Base-by-base conservation (phyloP, 2,888 invertebrate species). In the Neoaliturus tenellus region DNA sequence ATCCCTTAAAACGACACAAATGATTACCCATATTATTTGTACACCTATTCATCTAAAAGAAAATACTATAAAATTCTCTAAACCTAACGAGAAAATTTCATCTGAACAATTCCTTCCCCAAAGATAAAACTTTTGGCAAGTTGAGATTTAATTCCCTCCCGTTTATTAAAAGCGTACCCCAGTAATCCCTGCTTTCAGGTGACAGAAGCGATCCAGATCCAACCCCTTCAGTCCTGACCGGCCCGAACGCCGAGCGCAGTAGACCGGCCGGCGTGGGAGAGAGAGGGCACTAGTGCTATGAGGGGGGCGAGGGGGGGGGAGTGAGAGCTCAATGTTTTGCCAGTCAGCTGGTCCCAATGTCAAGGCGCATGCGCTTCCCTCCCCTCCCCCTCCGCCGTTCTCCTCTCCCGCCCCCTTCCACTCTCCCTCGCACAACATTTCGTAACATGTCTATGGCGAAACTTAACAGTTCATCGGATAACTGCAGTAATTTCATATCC, bases 321-420 rank as follows among this genome's bases (percentile, higher is more conserved):
- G 35, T 78, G 78, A 78, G 55, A 78, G 78, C 78, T 78, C 78
- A 78, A 78, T 78, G 78, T 78, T 78, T 78, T 78, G 78, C 55
- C 23, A 55, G 78, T 78, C 78, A 78, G 78, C 78, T 78, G 78
- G 51, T 78, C 78, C 33, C 78, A 78, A 78, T 78, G 78, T 78
- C 78, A 78, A 78, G 78, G 78, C 78, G 78, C 78, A 78, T 78
- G 78, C 78, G 51, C 44, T 17, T 25, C 41, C 75, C 39, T 20
- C 41, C 41, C 39, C 41, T 23, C 20, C 71, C 71, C 39, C 71
- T 5, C n/a, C 5, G 10, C 41, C 14, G 33, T 5, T n/a, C 71
- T 23, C 23, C 23, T 3, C 41, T 14, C 71, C 20, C n/a, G 5
- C 20, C 67, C 5, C 20, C 10, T 4, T n/a, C 17, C 12, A 3